A percentile compares a stretch with the other conserved stretches of the same genome.
These are phyloP conservation scores for Potamilus streckersoni DNA, from an alignment of 1,140 invertebrate species.

Conservation along the genomic window DNA sequence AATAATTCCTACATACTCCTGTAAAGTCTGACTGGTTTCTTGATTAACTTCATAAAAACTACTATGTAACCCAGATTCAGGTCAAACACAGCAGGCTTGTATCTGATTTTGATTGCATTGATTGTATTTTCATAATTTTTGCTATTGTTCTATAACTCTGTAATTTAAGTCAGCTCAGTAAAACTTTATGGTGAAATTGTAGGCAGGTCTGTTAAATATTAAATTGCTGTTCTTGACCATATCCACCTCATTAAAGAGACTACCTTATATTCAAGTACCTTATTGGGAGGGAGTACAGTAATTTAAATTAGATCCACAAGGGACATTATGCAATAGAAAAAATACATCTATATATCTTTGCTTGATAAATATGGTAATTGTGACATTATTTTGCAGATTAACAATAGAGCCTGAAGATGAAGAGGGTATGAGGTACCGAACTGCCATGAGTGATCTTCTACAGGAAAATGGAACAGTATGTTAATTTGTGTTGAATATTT, in stretches of 20 bases:
- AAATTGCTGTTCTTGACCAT: background rate
- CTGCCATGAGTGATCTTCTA: constrained; percentile 62
- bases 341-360: background rate
- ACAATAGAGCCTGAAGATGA: constrained; percentile 64
- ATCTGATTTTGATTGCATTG: too few species aligned
- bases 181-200: too few species aligned
- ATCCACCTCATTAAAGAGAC: background rate
- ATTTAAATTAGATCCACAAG: too few species aligned
- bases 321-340: background rate
- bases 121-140: too few species aligned
- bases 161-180: too few species aligned
- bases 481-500: background rate
- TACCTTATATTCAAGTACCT: background rate
- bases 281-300: background rate
- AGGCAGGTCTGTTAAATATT: background rate
- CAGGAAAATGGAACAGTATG: constrained; percentile 33
- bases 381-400: constrained; percentile 43
- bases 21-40: too few species aligned
- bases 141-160: too few species aligned
- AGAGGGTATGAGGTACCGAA: constrained; percentile 61
- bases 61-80: too few species aligned
- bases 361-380: background rate
- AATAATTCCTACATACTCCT: too few species aligned
- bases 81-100: too few species aligned
- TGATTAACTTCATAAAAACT: too few species aligned